Evolutionary conservation across 2,797 vertebrate genomes (phyloP), one percentile per base, ranked within the genome.

Genomic region (Falco biarmicus): DNA sequence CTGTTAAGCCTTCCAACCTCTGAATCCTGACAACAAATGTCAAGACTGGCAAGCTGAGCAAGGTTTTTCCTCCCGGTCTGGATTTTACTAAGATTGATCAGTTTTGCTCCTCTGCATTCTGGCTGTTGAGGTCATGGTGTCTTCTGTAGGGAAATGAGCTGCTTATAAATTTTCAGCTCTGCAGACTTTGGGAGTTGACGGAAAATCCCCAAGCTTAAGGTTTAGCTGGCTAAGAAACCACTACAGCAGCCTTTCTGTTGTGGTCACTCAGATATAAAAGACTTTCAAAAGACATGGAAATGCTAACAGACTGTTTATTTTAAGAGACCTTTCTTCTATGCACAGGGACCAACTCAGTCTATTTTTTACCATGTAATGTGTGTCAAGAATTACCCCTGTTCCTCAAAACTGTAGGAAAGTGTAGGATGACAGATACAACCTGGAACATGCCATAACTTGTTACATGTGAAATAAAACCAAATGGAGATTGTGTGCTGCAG

Each of bases 111-210:
- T 65, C 73, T 71, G 18, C 2, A 3, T 86, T 92, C n/a, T 63
- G 77, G 45, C 34, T 88, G 50, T 45, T 85, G 53, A 94, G 48
- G 53, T 56, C 50, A 83, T 65, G 24, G 31, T 71, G 24, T 50
- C 57, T 93, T 93, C 93, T 47, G 61, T 17, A 57, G 45, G 68
- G 59, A 89, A 87, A 92, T 56, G 37, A 90, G 31, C 47, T 76
- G 47, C 54, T 92, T 87, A 82, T 26, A 91, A 61, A 70, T 87
- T 76, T 92, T 73, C 43, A 89, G n/a, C 57, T 87, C 64, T 85
- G 60, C 0, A 1, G 32, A 70, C 51, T 77, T 89, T 16, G 29
- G 37, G 32, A 87, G 11, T 47, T 60, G 53, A 70, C 50, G 41
- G 78, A 77, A 91, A 94, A 92, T 83, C 39, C 50, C 51, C 75